Conservation (phyloP, 2,113 vertebrate species). For the Narcine bancroftii region DNA sequence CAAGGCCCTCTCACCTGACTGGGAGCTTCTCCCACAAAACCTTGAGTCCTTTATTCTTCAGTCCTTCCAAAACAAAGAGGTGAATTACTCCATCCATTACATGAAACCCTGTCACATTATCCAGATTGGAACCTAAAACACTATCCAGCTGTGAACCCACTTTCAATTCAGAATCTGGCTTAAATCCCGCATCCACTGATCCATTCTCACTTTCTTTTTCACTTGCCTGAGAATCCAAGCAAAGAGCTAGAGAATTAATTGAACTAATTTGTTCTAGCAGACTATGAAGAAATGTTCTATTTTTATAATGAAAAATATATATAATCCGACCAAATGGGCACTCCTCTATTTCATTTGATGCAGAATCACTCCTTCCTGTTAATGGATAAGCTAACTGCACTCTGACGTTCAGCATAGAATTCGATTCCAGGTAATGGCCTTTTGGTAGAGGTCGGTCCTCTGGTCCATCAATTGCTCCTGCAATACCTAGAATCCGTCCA, state of each 20-base stretch:
- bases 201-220: conserved; percentile 36
- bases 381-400: conserved; percentile 60
- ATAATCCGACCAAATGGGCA: conserved; percentile 59
- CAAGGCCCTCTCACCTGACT: conserved; percentile 37
- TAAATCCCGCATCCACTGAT: conserved; percentile 50
- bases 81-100: conserved; percentile 60
- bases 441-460: conserved; percentile 43
- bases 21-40: conserved; percentile 59
- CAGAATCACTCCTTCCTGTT: neutral
- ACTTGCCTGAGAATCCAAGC: conserved; percentile 45
- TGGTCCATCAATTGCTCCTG: neutral
- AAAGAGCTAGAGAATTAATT: conserved; percentile 60
- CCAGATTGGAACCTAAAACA: conserved; percentile 54
- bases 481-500: conserved; percentile 13
- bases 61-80: conserved; percentile 71
- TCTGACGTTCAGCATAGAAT: conserved; percentile 63
- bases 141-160: conserved; percentile 54
- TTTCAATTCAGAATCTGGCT: conserved; percentile 44
- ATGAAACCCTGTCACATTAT: conserved; percentile 73
- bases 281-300: conserved; percentile 44
- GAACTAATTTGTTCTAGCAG: conserved; percentile 57
- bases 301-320: conserved; percentile 55
- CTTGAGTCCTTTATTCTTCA: conserved; percentile 60
- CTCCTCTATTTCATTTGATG: neutral
- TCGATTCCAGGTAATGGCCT: conserved; percentile 60